Evolutionary conservation across 2,113 vertebrate genomes (phyloP).

Genomic region (Pseudolaguvia tuberculata): DNA sequence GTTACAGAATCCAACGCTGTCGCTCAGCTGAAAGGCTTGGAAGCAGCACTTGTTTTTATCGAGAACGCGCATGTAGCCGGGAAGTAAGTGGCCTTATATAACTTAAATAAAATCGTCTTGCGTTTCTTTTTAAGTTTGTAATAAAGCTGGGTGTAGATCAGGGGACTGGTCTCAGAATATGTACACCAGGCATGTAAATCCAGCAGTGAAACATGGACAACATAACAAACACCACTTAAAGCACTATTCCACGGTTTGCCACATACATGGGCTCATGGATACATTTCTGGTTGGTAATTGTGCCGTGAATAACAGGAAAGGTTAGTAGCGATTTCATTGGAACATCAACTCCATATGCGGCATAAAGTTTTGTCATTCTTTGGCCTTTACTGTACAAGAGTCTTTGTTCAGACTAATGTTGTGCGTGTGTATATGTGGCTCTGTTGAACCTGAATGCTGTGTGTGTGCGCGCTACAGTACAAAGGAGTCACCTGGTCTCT

Average conservation of each 20-base stretch:
- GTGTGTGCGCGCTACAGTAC: too few species aligned
- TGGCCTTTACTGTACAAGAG: neutral
- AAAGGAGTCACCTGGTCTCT: too few species aligned
- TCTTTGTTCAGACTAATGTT: neutral
- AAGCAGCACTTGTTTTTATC: slow-evolving; percentile 84
- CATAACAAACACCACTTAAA: neutral
- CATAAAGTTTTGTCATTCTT: neutral
- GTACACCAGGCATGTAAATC: neutral
- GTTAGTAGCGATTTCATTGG: neutral
- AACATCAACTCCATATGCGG: neutral
- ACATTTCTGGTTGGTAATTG: neutral
- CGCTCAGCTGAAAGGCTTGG: slow-evolving; percentile 94
- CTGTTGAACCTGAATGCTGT: too few species aligned
- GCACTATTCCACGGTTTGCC: neutral
- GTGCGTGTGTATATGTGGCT: slow-evolving; percentile 25
- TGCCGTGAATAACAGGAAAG: neutral
- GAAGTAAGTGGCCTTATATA: slow-evolving; percentile 76
- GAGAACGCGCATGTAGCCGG: slow-evolving; percentile 90
- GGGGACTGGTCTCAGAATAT: neutral
- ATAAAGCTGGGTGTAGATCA: neutral
- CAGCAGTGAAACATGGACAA: neutral
- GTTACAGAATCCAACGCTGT: slow-evolving; percentile 96
- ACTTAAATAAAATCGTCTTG: neutral
- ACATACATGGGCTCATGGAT: neutral
- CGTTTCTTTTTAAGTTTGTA: too few species aligned